Evolutionary conservation across 2,113 vertebrate species (phyloP), one percentile per base, ranked within the genome.

Genomic region (Alouatta palliata): DNA sequence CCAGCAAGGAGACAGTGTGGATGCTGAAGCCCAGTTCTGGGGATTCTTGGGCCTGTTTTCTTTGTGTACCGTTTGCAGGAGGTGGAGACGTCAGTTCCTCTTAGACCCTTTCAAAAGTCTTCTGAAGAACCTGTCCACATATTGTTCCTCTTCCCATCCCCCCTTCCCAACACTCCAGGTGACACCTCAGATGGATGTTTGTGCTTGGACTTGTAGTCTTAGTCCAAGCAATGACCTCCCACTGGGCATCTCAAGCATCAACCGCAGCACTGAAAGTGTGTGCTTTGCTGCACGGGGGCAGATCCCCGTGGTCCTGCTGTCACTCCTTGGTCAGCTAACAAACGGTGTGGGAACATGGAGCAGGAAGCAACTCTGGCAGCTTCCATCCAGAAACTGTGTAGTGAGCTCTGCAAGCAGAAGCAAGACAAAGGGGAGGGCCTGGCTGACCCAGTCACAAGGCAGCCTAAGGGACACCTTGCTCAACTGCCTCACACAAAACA

Each of bases 291-390:
- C 9, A 30, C 2, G 45, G 20, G 2, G 20, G 13, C 45, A 45
- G 19, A 49, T 30, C 23, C 56, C 13, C 8, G 10, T 61, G 12
- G 54, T 25, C 40, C 43, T 5, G 4, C 12, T 35, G 30, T 45
- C 76, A 73, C 58, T 47, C n/a, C 83, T 14, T 64, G 25, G 47
- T 37, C 30, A 66, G 43, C n/a, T 64, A 1, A 76, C 88, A 35
- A 79, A 6, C 30, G 0, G 9, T 40, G 16, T 5, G 14, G 19
- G 17, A 61, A 8, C 25, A 54, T 3, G 43, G 37, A 45, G 4
- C 32, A 71, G 37, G 5, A 14, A 20, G n/a, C 32, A 9, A 6
- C 3, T 16, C 17, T 0, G 2, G 4, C 8, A 21, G 20, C 35
- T 52, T 35, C 8, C 30, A 61, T 58, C 2, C 4, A 19, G 13